Base-by-base conservation (phyloP, 2,113 vertebrate genomes). In the Sapajus apella region DNA sequence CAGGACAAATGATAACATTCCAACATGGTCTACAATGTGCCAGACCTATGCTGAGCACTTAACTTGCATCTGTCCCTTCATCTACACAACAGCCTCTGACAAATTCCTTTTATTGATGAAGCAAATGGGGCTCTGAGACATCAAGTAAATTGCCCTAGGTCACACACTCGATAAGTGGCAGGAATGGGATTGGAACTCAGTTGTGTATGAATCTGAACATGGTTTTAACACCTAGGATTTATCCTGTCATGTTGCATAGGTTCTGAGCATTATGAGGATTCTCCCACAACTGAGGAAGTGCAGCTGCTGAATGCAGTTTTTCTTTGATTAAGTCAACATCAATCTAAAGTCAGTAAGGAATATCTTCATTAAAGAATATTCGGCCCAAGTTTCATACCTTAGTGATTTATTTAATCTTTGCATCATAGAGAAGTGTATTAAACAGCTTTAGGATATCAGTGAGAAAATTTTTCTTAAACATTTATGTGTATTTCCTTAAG, bases 31-130 rank as follows among this genome's bases (percentile, higher is more conserved):
- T 88, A 52, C 37, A 5, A 5, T 90, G 64, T n/a, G 7, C 81
- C 56, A 86, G 50, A 55, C 18, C 25, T 68, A 10, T 35, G 40
- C 77, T 66, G 35, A 95, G 35, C 58, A 61, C 37, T 92, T 76
- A 64, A 76, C 35, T 58, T 85, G 40, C 3, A 21, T 73, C 23
- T 92, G 37, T 91, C n/a, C 82, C 82, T 73, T 75, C 55, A 83
- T 75, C 92, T 77, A 56, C 21, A 87, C 14, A 82, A 40, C 9
- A 40, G 14, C 52, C 35, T 87, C 47, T 40, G n/a, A 80, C 70
- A 95, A 77, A 76, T 61, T 16, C 52, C 50, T 97, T 90, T 87
- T 81, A 81, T 72, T 81, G 66, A 64, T 95, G 84, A 94, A 81
- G 35, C 18, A 81, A 90, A 43, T 40, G 5, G 52, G 43, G n/a